Base-by-base conservation (phyloP, 1,140 invertebrate species). In the Macrobrachium nipponense region DNA sequence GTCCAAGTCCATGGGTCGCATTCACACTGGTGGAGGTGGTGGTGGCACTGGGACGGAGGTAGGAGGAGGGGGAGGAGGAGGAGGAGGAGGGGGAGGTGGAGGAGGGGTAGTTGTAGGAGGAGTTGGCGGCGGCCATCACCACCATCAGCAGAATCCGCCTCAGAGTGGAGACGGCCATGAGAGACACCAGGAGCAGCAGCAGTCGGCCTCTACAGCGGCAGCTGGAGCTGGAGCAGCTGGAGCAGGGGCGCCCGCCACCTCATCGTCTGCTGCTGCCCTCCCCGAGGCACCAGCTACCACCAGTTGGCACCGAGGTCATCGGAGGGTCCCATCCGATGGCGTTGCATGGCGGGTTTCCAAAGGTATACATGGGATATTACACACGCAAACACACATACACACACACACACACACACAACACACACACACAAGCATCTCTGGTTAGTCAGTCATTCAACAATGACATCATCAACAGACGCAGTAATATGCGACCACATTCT, bases 1-100 rank as follows among this genome's bases (percentile, higher is more conserved):
- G 88, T 89, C 88, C 78, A 89, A 89, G 86, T 89, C 88, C 66
- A 89, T 89, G 88, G 88, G 88, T 80, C 85, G 88, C 78, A 89
- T 89, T 83, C 83, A 89, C 70, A 82, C 86, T 82, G 86, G 86
- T 73, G 88, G 80, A 62, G 80, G 51, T 51, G 61, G 20, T 44
- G 68, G 20, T 79, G 62, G 68, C n/a, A 20, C 79, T 44, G 75
- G 23, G 85, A 51, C 66, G 77, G 82, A 73, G 68, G 84, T 72
- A 80, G 84, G 85, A 76, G 88, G 82, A 27, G 86, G 84, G 23
- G 87, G 62, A 60, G 75, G 60, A 59, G 82, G 84, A 68, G 83
- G 76, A 68, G 64, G 80, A 70, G 75, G 66, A n/a, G 82, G 79
- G 15, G 68, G 75, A 68, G 66, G 73, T 11, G 70, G 78, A 68